Evolutionary conservation across 1,140 invertebrate genomes (phyloP).

Genomic region (Atopsyche davidsoni): DNA sequence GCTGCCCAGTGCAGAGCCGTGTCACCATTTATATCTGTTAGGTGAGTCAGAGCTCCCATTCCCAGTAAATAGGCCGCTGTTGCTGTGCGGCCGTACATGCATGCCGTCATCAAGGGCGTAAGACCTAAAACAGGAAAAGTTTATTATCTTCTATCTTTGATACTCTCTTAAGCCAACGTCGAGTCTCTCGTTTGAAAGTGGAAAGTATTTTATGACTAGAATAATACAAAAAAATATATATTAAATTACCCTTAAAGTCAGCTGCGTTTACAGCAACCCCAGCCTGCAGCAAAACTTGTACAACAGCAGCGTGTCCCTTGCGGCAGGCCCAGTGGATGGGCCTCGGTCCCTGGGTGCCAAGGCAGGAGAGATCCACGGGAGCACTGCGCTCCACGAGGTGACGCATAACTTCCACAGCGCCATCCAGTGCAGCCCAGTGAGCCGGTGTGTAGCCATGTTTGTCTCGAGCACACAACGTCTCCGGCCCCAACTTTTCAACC

Average conservation of each 20-base stretch:
- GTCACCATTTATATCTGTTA: slow-evolving; percentile 87
- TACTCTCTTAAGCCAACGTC: background rate
- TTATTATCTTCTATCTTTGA: background rate
- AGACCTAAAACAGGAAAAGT: slow-evolving; percentile 44
- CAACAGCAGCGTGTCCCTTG: slow-evolving; percentile 78
- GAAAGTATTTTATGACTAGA: background rate
- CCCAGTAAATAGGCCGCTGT: slow-evolving; percentile 84
- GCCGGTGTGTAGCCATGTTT: slow-evolving; percentile 88
- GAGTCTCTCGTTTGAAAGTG: background rate
- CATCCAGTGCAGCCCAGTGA: slow-evolving; percentile 86
- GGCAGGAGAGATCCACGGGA: slow-evolving; percentile 76
- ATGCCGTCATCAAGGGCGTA: slow-evolving; percentile 85
- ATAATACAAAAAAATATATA: slow-evolving; percentile 4
- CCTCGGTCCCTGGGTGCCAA: slow-evolving; percentile 79
- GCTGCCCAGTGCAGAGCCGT: slow-evolving; percentile 90
- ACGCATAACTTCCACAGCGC: slow-evolving; percentile 75
- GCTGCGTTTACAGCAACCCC: slow-evolving; percentile 85
- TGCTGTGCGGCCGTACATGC: slow-evolving; percentile 86
- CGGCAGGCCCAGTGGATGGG: slow-evolving; percentile 90
- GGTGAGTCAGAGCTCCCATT: slow-evolving; percentile 74
- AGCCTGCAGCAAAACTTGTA: slow-evolving; percentile 73
- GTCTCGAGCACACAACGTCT: slow-evolving; percentile 68
- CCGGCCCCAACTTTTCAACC: slow-evolving; percentile 68
- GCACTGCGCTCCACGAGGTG: slow-evolving; percentile 77
- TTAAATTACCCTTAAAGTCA: slow-evolving; percentile 69